Evolutionary conservation across 2,888 invertebrate genomes (phyloP), one percentile per base, ranked within the genome.

Genomic region (Limulus polyphemus): DNA sequence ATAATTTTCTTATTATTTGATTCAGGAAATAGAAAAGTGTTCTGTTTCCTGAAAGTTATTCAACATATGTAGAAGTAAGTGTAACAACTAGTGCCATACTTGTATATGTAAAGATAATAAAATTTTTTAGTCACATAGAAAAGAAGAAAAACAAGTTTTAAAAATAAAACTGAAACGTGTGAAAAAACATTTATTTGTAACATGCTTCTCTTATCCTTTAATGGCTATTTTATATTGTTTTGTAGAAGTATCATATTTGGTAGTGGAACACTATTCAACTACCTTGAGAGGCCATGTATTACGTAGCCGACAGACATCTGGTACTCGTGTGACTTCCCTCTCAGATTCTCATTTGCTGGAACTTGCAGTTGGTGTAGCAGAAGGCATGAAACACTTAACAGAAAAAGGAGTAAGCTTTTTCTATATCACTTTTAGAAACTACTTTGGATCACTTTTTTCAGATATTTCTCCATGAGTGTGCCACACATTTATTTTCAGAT

Each of bases 361-460:
- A 71, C 80, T 84, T 71, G 81, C 84, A 63, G 78, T 83, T 52
- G 85, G 85, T 65, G 76, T 88, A n/a, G 82, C 84, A 1, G 80
- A 81, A 62, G 88, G 86, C 16, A 83, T 88, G 85, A 82, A 83
- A 59, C 85, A 86, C 74, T 76, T 88, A 61, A 81, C 83, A 64
- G 79, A 78, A 57, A 81, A 82, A 54, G 67, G 67, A 3, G 67
- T 67, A 49, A 57, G 63, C 57, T n/a, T 17, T 32, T 17, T 5
- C 47, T 58, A 16, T 57, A 55, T 48, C 12, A 47, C 1, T 49
- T 47, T 17, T 62, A 49, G 14, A 47, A 2, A 1, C 14, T 48
- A 57, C 32, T 57, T n/a, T n/a, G n/a, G n/a, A n/a, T n/a, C n/a
- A n/a, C n/a, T n/a, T n/a, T n/a, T n/a, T n/a, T n/a, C n/a, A n/a